Base-by-base conservation (phyloP, 2,888 invertebrate genomes). In the Eupithecia exiguata region DNA sequence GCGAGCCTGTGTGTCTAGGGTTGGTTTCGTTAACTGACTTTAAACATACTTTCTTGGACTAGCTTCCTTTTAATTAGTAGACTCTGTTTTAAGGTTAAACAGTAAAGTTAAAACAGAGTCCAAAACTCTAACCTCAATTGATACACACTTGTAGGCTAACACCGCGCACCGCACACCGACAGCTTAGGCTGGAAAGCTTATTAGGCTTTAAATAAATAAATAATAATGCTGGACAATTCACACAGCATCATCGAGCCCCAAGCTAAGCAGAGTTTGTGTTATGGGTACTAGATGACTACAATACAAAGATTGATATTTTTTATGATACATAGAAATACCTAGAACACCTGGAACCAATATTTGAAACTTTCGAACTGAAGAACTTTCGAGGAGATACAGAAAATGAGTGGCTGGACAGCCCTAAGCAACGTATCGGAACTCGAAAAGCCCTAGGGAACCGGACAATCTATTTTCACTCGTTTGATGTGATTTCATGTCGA, bases 381-480 rank as follows among this genome's bases (percentile, higher is more conserved):
- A 30, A 30, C 30, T 30, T 30, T 30, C n/a, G 30, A 30, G 30
- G 30, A 18, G 18, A 62, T 18, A 18, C n/a, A 30, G 3, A 53
- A 21, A 25, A 18, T 9, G 1, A 61, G n/a, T 53, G 49, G n/a
- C 4, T 53, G 65, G 68, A 3, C 67, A 74, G 25, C 74, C 74
- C 71, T 77, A 72, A 35, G 68, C 46, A 63, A 72, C 70, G 70
- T 71, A 74, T 79, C 74, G 70, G 72, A 76, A 74, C 73, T 73
- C 40, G 18, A 70, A 77, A 74, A 78, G 80, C 85, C 82, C 84
- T 72, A 80, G 81, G 82, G 84, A 88, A 84, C 82, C 72, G 82
- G 84, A 80, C 84, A 84, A 86, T 88, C 87, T 89, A 89, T 90
- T 89, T 89, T 83, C 86, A 87, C 78, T 77, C 76, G 72, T 74